Conservation (phyloP, 2,113 vertebrate species). For the Tauraco erythrolophus region DNA sequence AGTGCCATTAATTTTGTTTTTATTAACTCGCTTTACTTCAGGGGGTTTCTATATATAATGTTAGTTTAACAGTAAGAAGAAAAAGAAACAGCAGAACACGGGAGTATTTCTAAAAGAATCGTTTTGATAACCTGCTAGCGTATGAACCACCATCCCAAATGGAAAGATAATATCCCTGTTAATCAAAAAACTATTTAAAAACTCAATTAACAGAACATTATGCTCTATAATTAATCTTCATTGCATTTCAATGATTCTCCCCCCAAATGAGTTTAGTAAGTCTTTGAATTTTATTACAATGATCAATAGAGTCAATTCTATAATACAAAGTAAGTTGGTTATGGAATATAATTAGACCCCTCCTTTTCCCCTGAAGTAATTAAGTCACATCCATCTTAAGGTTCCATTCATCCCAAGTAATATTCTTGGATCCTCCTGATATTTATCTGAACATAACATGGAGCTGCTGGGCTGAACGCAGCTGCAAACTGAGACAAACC, state of each 20-base stretch:
- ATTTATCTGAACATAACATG: constrained; percentile 20
- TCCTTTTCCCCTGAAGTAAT: constrained; percentile 66
- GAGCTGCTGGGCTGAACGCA: neutral
- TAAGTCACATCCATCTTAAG: constrained; percentile 71
- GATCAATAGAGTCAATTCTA: constrained; percentile 79
- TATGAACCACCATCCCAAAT: constrained; percentile 67
- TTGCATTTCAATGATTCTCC: constrained; percentile 72
- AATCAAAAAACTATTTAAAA: constrained; percentile 85
- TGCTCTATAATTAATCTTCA: constrained; percentile 83
- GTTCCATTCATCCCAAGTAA: constrained; percentile 56
- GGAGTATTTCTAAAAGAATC: constrained; percentile 33
- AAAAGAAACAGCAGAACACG: constrained; percentile 33
- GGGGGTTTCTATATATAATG: neutral
- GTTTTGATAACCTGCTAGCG: constrained; percentile 67
- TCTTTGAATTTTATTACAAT: constrained; percentile 75
- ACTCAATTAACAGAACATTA: constrained; percentile 83
- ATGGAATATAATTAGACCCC: constrained; percentile 65
- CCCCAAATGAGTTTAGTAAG: constrained; percentile 70
- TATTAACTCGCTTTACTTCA: constrained; percentile 53
- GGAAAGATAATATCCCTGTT: constrained; percentile 76
- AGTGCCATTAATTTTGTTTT: constrained; percentile 58
- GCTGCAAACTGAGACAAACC: constrained; percentile 30
- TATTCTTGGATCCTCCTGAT: constrained; percentile 4
- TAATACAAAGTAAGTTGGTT: constrained; percentile 71
- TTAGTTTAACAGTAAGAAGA: neutral